Evolutionary conservation across 2,113 vertebrate genomes (phyloP), one percentile per base, ranked within the genome.

Genomic region (Cricetomys ansorgei): DNA sequence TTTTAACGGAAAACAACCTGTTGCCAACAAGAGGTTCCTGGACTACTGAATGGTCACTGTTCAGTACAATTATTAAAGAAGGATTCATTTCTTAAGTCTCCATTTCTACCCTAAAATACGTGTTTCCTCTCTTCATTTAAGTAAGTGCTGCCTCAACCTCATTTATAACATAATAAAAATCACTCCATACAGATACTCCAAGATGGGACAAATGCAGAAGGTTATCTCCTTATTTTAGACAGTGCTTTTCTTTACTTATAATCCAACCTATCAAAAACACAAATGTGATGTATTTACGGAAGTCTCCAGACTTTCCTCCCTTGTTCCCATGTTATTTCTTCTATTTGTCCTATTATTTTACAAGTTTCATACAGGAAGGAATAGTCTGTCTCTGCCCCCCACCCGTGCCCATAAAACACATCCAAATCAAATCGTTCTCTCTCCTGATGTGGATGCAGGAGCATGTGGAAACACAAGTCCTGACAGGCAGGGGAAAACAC

Each of bases 1-100:
- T 96, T 91, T 95, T 92, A 91, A 87, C 62, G 93, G 81, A 88
- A 91, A 96, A 87, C 75, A 70, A 91, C 89, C 37, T 27, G 48
- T 83, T 90, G 86, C 70, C 65, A 92, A 73, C 0, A 72, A 96
- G 53, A 91, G 10, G 15, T 50, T 55, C 29, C 40, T 92, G 45
- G 85, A 48, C 29, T 17, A 43, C 50, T 94, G 31, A 92, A 57
- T 45, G 34, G 75, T 70, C 23, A 13, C 64, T 59, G 45, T 89
- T 87, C 40, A 85, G 85, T 75, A 91, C 0, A 94, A 21, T 80
- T 48, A 72, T 69, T 91, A 94, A 95, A 95, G 59, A 48, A 90
- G 45, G 45, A 69, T 48, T 0, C 64, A 90, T 62, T 92, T 96
- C 50, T 89, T 90, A 94, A 92, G 31, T 31, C 27, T 89, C 11